Percentiles rank a stretch among this genome's conserved stretches.
Evolutionary conservation across 2,797 vertebrate species (phyloP).

Genomic region (Sebastes taczanowskii): DNA sequence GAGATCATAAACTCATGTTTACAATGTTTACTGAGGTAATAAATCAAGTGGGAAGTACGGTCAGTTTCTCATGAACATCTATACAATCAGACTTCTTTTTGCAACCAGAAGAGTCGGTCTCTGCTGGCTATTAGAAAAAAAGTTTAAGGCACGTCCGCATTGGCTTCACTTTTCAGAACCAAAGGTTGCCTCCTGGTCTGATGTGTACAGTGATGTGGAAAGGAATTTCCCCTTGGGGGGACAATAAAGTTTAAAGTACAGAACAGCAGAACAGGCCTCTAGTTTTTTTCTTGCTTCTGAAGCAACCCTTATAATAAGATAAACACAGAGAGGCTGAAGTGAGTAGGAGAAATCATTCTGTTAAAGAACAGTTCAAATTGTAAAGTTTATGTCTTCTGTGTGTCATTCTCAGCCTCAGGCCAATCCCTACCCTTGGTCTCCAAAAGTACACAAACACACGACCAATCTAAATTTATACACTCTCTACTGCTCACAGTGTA

Average conservation of each 20-base stretch:
- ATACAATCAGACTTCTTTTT: too few species aligned
- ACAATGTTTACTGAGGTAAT: too few species aligned
- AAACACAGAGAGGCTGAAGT: neutral
- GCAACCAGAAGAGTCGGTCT: too few species aligned
- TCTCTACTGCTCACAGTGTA: conserved; percentile 5
- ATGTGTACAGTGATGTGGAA: neutral
- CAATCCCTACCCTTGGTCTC: neutral
- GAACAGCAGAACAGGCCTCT: neutral
- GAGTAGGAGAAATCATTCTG: neutral
- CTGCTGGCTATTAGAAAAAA: too few species aligned
- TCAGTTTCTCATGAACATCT: too few species aligned
- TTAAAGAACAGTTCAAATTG: neutral
- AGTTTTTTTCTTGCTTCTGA: neutral
- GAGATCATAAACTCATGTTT: too few species aligned
- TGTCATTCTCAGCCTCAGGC: neutral
- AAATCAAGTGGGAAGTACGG: too few species aligned
- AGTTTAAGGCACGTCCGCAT: too few species aligned
- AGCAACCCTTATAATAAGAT: neutral
- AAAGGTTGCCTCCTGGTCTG: neutral
- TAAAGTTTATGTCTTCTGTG: neutral
- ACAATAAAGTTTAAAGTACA: neutral
- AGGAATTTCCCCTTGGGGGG: neutral
- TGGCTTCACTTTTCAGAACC: too few species aligned
- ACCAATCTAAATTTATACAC: conserved; percentile 14
- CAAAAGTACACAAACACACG: neutral